Base-by-base conservation (phyloP, 2,888 invertebrate genomes). In the Cephus runcator region DNA sequence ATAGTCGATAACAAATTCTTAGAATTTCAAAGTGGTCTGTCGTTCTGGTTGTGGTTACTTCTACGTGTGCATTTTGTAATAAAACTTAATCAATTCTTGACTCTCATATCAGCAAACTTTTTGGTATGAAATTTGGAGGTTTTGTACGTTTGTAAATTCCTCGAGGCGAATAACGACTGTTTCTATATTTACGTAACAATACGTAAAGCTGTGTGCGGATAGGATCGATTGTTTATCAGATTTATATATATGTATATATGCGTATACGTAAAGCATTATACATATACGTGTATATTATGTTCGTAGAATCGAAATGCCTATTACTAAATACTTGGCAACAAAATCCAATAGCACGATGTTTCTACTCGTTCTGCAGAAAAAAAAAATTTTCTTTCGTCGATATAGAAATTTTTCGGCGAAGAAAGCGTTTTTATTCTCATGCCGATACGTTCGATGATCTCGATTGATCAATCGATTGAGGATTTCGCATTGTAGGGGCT, bases 41-140 rank as follows among this genome's bases (percentile, higher is more conserved):
- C 83, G 79, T 84, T 83, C 83, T 83, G 85, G 82, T 85, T 84
- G 87, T 84, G 84, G 82, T 84, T 84, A 84, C 79, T 84, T 83
- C 81, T 83, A 80, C 81, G 77, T 79, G 73, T 82, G 79, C 78
- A 83, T 79, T 85, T 85, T 84, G 80, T 81, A 81, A 82, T 81
- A 82, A 84, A 83, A 79, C 83, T 81, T 79, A 82, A 80, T 79
- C 71, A 74, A 85, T 83, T 83, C 77, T 77, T 76, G 34, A 80
- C 74, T 77, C 73, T 83, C 82, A 81, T 82, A 81, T 83, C 83
- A 82, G 75, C 73, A 79, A 73, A 75, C 77, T 78, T 23, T 56
- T 56, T 23, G 23, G 23, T 56, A 56, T 68, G 75, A 75, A 78
- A 73, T 77, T 80, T 75, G 69, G 75, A 76, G 83, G 79, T 84